Evolutionary conservation across 2,888 invertebrate species (phyloP).

Genomic region (Eilema sororculum): DNA sequence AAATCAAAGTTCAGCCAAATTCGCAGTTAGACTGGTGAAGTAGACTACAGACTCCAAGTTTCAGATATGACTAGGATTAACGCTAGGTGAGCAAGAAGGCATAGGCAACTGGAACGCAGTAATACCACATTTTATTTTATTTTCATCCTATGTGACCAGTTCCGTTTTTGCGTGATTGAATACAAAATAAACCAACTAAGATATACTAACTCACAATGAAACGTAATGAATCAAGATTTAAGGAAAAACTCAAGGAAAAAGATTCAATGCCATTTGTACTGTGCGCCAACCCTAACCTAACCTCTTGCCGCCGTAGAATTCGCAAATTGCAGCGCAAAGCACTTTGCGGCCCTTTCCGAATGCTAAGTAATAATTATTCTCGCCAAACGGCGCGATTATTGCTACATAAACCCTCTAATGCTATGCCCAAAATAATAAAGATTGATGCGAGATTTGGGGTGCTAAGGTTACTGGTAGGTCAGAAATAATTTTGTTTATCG

Average conservation of each 20-base stretch:
- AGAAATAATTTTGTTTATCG: not conserved
- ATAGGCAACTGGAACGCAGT: too few relatives aligned
- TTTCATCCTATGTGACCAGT: too few relatives aligned
- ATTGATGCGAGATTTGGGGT: not conserved
- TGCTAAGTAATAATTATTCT: conserved; percentile 53
- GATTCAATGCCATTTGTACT: conserved; percentile 1
- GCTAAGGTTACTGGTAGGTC: conserved; percentile 1
- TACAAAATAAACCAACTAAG: not conserved
- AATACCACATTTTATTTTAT: too few relatives aligned
- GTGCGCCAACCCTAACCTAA: conserved; percentile 39
- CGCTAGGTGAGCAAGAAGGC: too few relatives aligned
- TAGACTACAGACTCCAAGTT: too few relatives aligned
- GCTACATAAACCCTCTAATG: conserved; percentile 36
- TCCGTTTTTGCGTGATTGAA: not conserved
- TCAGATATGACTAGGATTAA: too few relatives aligned
- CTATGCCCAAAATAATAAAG: conserved; percentile 19
- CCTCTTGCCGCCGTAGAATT: conserved; percentile 47
- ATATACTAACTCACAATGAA: not conserved
- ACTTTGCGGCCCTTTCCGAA: conserved; percentile 50
- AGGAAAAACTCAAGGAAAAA: too few relatives aligned
- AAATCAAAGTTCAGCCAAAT: too few relatives aligned
- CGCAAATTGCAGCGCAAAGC: conserved; percentile 56
- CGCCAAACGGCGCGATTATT: conserved; percentile 52
- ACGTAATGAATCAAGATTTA: too few relatives aligned
- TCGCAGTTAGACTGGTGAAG: too few relatives aligned